Base-by-base conservation (phyloP, 2,797 vertebrate genomes). In the Aeoliscus strigatus region DNA sequence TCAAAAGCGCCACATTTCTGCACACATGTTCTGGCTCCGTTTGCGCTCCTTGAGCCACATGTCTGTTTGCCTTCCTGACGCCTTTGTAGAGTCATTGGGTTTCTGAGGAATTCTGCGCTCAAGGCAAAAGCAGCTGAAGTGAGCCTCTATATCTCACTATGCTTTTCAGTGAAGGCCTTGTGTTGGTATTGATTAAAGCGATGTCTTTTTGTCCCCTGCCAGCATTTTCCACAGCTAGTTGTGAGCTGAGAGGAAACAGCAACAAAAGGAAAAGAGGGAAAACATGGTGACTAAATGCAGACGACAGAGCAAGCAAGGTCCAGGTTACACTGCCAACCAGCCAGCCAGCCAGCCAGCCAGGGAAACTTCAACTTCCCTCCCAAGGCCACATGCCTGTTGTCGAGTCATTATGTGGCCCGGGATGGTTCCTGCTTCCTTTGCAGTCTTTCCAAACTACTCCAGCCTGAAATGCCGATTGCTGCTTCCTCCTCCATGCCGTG, bases 141-240 rank as follows among this genome's bases (percentile, higher is more conserved):
- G 37, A 64, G 41, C 42, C 51, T 50, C 42, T 38, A 31, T 66
- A 25, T 12, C 46, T 66, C 43, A 42, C 41, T 60, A 6, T 46
- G 51, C 66, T 80, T 57, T 30, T 51, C 44, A 66, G 67, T 73
- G 75, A 79, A 80, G 66, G 53, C 42, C 73, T 62, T 55, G 75
- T 66, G 62, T 78, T 78, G 77, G 64, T 83, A 79, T 80, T 83
- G 77, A 85, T 86, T 82, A 82, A 75, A 75, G 46, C 60, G 4
- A 25, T 57, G 67, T 77, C 73, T 81, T 79, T 79, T 77, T 57
- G 75, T 81, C 70, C 80, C 45, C 51, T 77, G 78, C 77, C 76
- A 85, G 72, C 35, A 40, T 75, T 83, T 77, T 77, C 62, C 60
- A 66, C 76, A 56, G 65, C 56, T 61, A 17, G 27, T 54, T 73